These are phyloP conservation scores for Nasonia giraulti DNA, from an alignment of 1,140 invertebrate genomes.

Conservation along the genomic window DNA sequence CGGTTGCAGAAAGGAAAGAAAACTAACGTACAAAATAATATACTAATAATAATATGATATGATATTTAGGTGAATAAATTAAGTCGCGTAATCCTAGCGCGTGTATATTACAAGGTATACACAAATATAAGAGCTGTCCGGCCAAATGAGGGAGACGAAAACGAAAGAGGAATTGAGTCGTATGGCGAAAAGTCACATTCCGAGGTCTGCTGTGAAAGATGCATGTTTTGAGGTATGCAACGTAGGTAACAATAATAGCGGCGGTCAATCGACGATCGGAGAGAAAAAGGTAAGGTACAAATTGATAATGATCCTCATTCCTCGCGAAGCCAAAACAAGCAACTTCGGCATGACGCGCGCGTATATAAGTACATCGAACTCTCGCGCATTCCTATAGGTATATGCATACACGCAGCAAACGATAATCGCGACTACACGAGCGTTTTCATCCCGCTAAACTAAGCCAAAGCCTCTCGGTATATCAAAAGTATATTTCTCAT, in stretches of 20 bases:
- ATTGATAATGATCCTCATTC: neutral
- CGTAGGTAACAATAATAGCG: neutral
- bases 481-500: slow-evolving; percentile 47
- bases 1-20: neutral
- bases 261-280: neutral
- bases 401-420: slow-evolving; percentile 1
- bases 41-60: neutral
- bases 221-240: neutral
- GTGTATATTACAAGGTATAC: slow-evolving; percentile 43
- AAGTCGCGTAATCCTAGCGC: neutral
- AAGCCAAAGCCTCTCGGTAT: slow-evolving; percentile 24
- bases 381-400: neutral
- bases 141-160: neutral
- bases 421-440: slow-evolving; percentile 9
- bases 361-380: neutral
- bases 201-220: neutral
- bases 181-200: neutral
- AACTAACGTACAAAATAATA: neutral
- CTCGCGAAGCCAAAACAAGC: slow-evolving; percentile 9
- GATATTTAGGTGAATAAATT: neutral
- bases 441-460: slow-evolving; percentile 20
- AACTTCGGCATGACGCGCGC: neutral
- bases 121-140: slow-evolving; percentile 8
- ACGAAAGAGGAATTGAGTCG: neutral
- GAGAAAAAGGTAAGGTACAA: neutral